These are phyloP conservation scores for Diplazon laetatorius DNA, from an alignment of 2,888 invertebrate species.

Conservation along the genomic window DNA sequence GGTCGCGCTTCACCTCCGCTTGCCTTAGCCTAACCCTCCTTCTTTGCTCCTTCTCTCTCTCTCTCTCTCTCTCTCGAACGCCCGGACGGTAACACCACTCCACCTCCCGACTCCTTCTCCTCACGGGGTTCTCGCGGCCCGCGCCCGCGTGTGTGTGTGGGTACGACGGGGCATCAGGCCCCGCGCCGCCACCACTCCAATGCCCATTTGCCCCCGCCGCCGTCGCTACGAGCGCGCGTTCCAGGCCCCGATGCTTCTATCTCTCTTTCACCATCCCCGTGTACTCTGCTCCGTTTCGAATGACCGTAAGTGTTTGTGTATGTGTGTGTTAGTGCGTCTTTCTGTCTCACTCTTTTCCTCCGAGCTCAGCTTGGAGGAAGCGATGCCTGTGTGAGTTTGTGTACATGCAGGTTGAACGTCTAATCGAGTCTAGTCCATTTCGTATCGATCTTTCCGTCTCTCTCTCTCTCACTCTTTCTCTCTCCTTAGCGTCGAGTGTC, in stretches of 20 bases:
- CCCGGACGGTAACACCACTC: conserved; percentile 45
- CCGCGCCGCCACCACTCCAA: conserved; percentile 66
- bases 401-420: not conserved
- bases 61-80: conserved; percentile 68
- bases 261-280: conserved; percentile 31
- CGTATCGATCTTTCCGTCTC: conserved; percentile 35
- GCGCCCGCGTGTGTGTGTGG: too few relatives aligned
- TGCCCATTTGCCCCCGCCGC: conserved; percentile 41
- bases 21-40: conserved; percentile 74
- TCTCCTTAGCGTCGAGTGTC: not conserved
- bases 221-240: conserved; percentile 27
- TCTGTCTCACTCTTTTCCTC: conserved; percentile 31
- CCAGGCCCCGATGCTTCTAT: conserved; percentile 43
- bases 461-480: conserved; percentile 19
- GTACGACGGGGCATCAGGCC: conserved; percentile 62
- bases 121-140: conserved; percentile 59
- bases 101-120: conserved; percentile 66
- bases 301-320: too few relatives aligned
- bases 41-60: conserved; percentile 69
- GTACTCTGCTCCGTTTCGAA: conserved; percentile 36
- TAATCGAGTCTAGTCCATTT: conserved; percentile 13
- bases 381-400: not conserved
- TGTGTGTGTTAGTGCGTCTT: not conserved
- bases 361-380: conserved; percentile 17
- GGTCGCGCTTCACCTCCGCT: conserved; percentile 81